A percentile compares a stretch with the other conserved stretches of the same genome.
Evolutionary conservation across 1,140 invertebrate species (phyloP).

Genomic region (Aphis gossypii): DNA sequence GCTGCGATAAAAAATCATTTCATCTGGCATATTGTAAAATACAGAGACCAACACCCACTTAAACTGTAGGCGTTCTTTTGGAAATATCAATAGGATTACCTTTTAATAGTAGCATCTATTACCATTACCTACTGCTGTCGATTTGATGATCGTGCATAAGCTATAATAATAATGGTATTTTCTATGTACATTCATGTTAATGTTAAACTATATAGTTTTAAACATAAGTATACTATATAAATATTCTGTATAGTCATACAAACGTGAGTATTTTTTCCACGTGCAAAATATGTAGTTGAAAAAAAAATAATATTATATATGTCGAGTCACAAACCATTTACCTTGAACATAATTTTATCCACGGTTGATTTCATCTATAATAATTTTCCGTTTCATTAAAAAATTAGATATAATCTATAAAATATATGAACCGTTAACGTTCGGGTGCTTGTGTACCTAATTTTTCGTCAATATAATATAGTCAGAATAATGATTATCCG

Average conservation of each 20-base stretch:
- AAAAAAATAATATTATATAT: neutral
- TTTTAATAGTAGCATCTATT: neutral
- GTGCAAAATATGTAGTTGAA: neutral
- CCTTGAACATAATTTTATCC: slow-evolving; percentile 24
- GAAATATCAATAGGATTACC: neutral
- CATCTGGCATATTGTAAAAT: neutral
- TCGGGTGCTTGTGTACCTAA: neutral
- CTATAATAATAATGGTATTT: neutral
- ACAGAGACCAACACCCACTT: neutral
- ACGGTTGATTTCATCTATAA: neutral
- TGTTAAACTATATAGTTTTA: no score
- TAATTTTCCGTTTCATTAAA: slow-evolving; percentile 46
- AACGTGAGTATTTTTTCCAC: neutral
- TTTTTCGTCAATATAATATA: neutral
- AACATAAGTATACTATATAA: no score
- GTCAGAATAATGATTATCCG: neutral
- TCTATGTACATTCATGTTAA: neutral
- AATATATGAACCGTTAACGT: neutral
- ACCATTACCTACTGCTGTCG: neutral
- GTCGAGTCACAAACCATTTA: neutral
- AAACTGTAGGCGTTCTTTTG: neutral
- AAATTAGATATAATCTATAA: slow-evolving; percentile 8
- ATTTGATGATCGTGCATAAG: neutral
- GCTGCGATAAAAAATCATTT: neutral
- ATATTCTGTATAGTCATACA: neutral